Evolutionary conservation across 37 sponge, comb jelly and placozoan genomes (phyloP), one percentile per base, ranked within the genome.

Genomic region (Ianthella basta): DNA sequence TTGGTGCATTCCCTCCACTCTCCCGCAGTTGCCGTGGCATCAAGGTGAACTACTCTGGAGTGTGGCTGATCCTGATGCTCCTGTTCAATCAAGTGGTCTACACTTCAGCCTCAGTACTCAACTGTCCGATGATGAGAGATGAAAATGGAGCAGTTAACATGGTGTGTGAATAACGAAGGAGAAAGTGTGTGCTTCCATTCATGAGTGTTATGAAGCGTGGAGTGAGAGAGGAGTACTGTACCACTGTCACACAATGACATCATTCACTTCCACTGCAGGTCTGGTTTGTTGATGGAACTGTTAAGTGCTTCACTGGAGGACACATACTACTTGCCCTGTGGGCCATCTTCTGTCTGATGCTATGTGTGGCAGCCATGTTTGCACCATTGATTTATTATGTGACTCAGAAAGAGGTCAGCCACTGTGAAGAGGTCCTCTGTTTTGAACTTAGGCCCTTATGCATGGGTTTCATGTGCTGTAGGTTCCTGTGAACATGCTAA

Each of bases 261-360:
- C n/a, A n/a, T n/a, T n/a, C n/a, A n/a, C 14, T 61, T 25, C 27
- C 63, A 27, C 63, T 61, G 63, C 63, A 61, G 92, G 70, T 85
- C 33, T 92, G 92, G 92, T 88, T 86, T 63, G 53, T 84, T 5
- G 60, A 88, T 85, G 92, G 89, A 13, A 74, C 39, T 18, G 80
- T 83, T 13, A 40, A 40, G 34, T 92, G 92, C 60, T 88, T 92
- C 86, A 85, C 86, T 65, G 92, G 83, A 34, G 56, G 83, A 4
- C 92, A 92, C 67, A 33, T 67, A 36, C 85, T 79, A n/a, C 85
- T 92, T 18, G 89, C 75, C 18, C 32, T 88, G 1, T 56, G 81
- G 56, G 86, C 86, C 27, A 67, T 88, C 5, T 55, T 65, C 23
- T 66, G 73, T 0, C 83, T 92, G 79, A 15, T 82, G 25, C 50